Conservation (phyloP, 2,113 vertebrate species). For the Xiphias gladius region DNA sequence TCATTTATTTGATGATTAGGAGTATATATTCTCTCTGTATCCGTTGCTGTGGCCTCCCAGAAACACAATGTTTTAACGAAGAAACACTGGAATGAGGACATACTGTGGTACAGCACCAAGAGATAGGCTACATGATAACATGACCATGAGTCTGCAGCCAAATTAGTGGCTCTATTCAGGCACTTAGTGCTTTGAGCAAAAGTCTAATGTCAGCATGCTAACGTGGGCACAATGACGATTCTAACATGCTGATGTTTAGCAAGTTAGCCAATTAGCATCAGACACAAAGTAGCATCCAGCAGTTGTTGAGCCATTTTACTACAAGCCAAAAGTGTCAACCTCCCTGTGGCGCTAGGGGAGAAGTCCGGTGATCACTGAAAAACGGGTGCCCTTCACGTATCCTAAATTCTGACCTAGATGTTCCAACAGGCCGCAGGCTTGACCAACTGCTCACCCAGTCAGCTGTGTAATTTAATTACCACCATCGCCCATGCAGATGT, state of each 20-base stretch:
- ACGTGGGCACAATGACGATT: neutral
- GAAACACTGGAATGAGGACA: no score
- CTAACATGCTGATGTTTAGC: neutral
- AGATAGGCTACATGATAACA: no score
- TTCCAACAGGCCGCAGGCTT: neutral
- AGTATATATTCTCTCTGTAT: no score
- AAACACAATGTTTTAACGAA: no score
- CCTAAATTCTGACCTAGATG: conserved; percentile 25
- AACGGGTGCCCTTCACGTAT: conserved; percentile 34
- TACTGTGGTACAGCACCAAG: no score
- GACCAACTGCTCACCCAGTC: conserved; percentile 24
- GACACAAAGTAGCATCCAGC: neutral
- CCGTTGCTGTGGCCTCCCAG: no score
- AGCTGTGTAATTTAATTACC: conserved; percentile 61
- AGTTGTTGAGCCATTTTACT: neutral
- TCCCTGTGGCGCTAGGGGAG: neutral
- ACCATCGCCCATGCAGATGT: conserved; percentile 27
- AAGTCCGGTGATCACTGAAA: neutral
- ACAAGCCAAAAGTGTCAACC: neutral
- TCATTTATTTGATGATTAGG: no score
- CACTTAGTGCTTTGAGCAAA: no score
- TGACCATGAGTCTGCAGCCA: no score
- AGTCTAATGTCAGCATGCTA: neutral
- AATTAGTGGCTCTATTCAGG: no score
- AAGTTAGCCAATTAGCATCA: neutral